phyloP scores from a whole-genome alignment of 2,113 vertebrate genomes.

The Engraulis encrasicolus region DNA sequence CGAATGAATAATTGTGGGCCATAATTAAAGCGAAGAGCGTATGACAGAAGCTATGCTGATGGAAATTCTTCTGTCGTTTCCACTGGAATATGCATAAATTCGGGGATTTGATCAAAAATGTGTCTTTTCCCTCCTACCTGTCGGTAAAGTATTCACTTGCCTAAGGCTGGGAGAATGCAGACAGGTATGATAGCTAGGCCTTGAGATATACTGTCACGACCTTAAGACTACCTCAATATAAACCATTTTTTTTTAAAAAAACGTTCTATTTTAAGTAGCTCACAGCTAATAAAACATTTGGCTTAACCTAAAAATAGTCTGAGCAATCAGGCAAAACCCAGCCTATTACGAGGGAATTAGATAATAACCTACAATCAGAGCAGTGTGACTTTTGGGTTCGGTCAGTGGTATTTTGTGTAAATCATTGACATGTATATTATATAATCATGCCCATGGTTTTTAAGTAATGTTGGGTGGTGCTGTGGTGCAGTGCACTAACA shows the following conservation, averaged over 20 bases:
- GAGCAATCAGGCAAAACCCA: not conserved
- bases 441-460: too few species aligned
- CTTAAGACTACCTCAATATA: not conserved
- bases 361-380: too few species aligned
- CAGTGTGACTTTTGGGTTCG: too few species aligned
- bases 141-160: slow-evolving; percentile 55
- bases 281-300: slow-evolving; percentile 8
- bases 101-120: slow-evolving; percentile 71
- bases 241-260: not conserved
- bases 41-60: slow-evolving; percentile 59
- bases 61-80: slow-evolving; percentile 68
- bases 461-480: too few species aligned
- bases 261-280: too few species aligned
- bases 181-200: not conserved
- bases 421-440: too few species aligned
- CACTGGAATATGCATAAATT: slow-evolving; percentile 71
- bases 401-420: too few species aligned
- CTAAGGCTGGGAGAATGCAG: slow-evolving; percentile 48
- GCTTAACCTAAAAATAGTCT: slow-evolving; percentile 6
- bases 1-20: slow-evolving; percentile 36
- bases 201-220: not conserved
- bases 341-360: too few species aligned
- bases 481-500: too few species aligned
- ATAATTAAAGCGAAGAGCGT: slow-evolving; percentile 58
- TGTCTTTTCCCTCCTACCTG: slow-evolving; percentile 40